phyloP scores from a whole-genome alignment of 1,140 invertebrate genomes.

The Macrobrachium nipponense region DNA sequence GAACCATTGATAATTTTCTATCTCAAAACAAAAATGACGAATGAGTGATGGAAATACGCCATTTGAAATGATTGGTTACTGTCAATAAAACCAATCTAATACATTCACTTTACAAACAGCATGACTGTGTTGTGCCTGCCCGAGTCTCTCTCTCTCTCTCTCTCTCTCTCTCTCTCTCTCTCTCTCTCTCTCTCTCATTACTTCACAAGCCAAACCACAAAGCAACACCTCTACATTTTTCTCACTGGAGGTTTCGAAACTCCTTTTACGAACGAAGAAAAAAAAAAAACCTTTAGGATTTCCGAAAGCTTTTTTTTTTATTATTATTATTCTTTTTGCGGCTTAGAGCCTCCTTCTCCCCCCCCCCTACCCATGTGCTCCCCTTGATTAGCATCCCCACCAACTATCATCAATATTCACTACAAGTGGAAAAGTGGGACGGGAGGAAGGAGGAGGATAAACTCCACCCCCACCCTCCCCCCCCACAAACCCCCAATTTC shows the following conservation, averaged over 20 bases:
- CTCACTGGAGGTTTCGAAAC: background rate
- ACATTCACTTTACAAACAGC: too few relatives aligned
- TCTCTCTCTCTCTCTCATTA: background rate
- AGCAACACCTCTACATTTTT: background rate
- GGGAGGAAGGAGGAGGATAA: too few relatives aligned
- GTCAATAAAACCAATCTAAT: too few relatives aligned
- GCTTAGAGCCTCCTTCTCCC: background rate
- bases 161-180: background rate
- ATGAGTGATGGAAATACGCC: too few relatives aligned
- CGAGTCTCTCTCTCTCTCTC: background rate
- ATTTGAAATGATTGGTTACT: too few relatives aligned
- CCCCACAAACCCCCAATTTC: background rate
- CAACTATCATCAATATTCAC: background rate
- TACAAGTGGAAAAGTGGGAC: too few relatives aligned
- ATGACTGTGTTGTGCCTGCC: background rate
- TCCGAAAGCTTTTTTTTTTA: background rate
- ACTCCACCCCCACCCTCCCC: background rate
- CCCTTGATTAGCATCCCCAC: background rate
- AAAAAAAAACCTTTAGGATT: background rate
- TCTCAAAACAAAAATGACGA: too few relatives aligned
- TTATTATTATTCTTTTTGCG: background rate
- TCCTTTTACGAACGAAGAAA: too few relatives aligned
- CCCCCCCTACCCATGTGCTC: background rate
- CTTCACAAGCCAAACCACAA: background rate
- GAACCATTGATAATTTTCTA: background rate